phyloP scores from a whole-genome alignment of 2,113 vertebrate genomes.

The Thinocorus orbignyianus region DNA sequence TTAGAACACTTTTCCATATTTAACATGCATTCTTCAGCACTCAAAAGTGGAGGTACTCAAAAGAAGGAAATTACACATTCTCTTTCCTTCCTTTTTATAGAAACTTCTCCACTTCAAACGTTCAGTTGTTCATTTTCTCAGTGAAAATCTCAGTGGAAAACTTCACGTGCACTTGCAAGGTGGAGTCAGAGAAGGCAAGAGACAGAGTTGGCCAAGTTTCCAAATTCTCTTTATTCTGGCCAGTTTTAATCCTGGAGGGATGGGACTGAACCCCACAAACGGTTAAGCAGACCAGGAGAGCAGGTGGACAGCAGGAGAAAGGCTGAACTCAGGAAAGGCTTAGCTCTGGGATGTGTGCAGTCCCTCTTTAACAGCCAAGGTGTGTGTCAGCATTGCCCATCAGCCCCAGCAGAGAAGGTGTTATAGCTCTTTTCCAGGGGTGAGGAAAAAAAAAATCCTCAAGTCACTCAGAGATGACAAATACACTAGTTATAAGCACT shows the following conservation, averaged over 20 bases:
- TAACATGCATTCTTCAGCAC: background rate
- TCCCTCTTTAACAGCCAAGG: background rate
- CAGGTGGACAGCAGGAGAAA: background rate
- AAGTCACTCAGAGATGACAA: background rate
- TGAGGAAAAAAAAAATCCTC: background rate
- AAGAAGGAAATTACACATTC: background rate
- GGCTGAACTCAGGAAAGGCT: background rate
- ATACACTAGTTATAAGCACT: background rate
- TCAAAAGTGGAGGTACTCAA: background rate
- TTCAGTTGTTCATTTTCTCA: background rate
- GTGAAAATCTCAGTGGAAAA: background rate
- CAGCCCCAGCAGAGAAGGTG: background rate
- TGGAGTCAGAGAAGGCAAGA: background rate
- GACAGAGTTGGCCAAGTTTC: background rate
- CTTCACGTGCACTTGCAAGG: background rate
- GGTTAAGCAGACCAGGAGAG: background rate
- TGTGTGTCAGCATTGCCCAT: accelerated
- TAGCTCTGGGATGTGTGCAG: background rate
- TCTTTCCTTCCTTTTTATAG: background rate
- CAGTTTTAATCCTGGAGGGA: background rate
- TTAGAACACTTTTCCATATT: background rate
- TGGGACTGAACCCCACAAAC: background rate
- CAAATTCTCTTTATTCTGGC: background rate
- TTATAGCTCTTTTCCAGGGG: accelerated
- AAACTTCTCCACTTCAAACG: background rate